Percentiles rank a stretch among this genome's conserved stretches.
Evolutionary conservation across 2,888 invertebrate genomes (phyloP).

Genomic region (Acronicta leporina): DNA sequence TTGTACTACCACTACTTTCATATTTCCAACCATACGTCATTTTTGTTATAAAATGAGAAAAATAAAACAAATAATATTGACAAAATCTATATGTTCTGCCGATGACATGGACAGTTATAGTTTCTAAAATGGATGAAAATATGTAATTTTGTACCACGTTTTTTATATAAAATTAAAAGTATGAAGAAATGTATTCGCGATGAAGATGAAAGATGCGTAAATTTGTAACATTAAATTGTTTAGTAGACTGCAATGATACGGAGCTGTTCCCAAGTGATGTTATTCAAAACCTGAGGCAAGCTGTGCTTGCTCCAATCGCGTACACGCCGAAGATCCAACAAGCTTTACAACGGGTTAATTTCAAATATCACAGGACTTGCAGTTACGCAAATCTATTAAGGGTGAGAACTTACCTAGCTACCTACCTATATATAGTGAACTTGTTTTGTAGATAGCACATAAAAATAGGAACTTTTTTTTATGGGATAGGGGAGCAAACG

Average conservation of each 20-base stretch:
- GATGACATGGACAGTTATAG: conserved; percentile 19
- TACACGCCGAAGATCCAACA: conserved; percentile 74
- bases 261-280: conserved; percentile 73
- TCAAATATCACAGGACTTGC: conserved; percentile 78
- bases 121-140: conserved; percentile 42
- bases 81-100: conserved; percentile 39
- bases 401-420: conserved; percentile 55
- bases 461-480: no score
- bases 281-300: conserved; percentile 73
- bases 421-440: no score
- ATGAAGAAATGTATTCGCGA: conserved; percentile 53
- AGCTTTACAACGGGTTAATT: conserved; percentile 74
- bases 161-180: conserved; percentile 32
- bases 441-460: no score
- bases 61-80: conserved; percentile 6
- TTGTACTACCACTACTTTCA: no score
- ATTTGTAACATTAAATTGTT: conserved; percentile 73
- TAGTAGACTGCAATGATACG: conserved; percentile 70
- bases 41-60: conserved; percentile 2
- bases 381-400: conserved; percentile 72
- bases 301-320: conserved; percentile 68
- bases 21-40: not conserved
- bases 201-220: conserved; percentile 77
- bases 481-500: no score
- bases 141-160: conserved; percentile 8